Percentiles rank a stretch among this genome's conserved stretches.
Evolutionary conservation across 23 tunicate species (phyloP).

Genomic region (Aplidium turbinatum): DNA sequence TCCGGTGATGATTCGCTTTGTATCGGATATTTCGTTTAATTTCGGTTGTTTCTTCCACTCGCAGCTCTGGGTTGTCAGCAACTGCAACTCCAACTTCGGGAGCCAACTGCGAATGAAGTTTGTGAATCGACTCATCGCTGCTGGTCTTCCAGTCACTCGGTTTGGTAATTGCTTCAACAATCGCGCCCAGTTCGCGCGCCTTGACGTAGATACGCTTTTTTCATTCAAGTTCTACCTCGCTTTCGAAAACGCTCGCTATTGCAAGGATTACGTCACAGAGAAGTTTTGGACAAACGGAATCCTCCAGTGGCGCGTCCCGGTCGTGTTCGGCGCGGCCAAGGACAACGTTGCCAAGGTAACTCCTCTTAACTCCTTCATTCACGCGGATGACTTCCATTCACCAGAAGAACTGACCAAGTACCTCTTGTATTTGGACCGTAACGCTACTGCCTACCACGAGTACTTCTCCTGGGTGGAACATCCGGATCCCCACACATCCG

Average conservation of each 20-base stretch:
- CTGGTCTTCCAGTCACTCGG: slow-evolving; percentile 23
- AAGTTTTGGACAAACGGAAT: slow-evolving; percentile 55
- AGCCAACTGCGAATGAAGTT: slow-evolving; percentile 4
- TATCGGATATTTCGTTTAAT: no score
- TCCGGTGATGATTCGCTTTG: no score
- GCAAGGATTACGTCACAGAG: slow-evolving; percentile 62
- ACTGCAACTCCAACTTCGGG: slow-evolving; percentile 6
- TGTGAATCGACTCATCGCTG: slow-evolving; percentile 4
- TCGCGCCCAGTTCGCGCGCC: neutral
- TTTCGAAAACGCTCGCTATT: slow-evolving; percentile 48
- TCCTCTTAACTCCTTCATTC: slow-evolving; percentile 59
- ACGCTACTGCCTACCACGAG: slow-evolving; percentile 34
- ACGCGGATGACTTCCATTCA: slow-evolving; percentile 45
- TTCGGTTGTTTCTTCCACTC: no score
- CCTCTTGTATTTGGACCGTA: slow-evolving; percentile 34
- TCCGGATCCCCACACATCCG: no score
- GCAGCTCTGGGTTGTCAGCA: slow-evolving; percentile 37
- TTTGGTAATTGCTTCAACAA: slow-evolving; percentile 38
- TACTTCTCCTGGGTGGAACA: slow-evolving; percentile 47
- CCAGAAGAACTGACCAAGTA: slow-evolving; percentile 40
- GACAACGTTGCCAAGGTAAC: slow-evolving; percentile 40
- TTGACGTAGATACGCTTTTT: neutral
- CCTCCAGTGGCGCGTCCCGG: slow-evolving; percentile 42
- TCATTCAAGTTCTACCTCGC: slow-evolving; percentile 52
- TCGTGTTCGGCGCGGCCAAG: slow-evolving; percentile 62